Percentiles rank a stretch among this genome's conserved stretches.
These are phyloP conservation scores for Zygothrica quintamaculata DNA, from an alignment of 2,888 invertebrate genomes.

Conservation along the genomic window DNA sequence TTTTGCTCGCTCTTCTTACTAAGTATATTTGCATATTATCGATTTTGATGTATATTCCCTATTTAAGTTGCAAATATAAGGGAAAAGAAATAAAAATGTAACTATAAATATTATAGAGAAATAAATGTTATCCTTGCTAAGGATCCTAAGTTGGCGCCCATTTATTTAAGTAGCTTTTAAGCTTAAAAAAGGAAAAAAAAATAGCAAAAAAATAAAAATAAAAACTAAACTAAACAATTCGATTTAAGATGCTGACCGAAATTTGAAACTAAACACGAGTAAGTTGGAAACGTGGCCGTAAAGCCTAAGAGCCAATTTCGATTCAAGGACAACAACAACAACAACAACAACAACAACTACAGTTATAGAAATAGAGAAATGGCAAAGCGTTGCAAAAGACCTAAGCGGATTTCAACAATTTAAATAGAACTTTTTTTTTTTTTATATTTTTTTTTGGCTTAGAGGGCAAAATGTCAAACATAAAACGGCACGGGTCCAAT, in stretches of 20 bases:
- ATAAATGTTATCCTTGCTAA: background rate
- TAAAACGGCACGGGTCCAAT: constrained; percentile 63
- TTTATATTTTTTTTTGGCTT: constrained; percentile 19
- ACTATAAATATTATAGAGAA: constrained; percentile 7
- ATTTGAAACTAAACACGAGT: constrained; percentile 52
- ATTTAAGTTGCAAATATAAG: background rate
- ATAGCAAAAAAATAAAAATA: too few species aligned
- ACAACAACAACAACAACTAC: constrained; percentile 1
- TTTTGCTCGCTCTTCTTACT: constrained; percentile 17
- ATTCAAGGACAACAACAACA: constrained; percentile 15
- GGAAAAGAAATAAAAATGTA: constrained; percentile 1
- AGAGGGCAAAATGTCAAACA: constrained; percentile 74
- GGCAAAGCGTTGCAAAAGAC: constrained; percentile 26
- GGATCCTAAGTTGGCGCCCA: constrained; percentile 13
- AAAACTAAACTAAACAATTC: constrained; percentile 64
- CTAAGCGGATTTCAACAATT: constrained; percentile 74
- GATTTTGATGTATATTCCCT: constrained; percentile 53
- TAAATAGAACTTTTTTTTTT: constrained; percentile 60
- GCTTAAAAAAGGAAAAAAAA: constrained; percentile 48
- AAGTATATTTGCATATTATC: constrained; percentile 76
- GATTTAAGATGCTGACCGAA: constrained; percentile 55
- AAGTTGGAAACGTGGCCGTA: constrained; percentile 22
- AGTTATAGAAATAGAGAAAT: constrained; percentile 32
- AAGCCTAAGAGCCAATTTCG: constrained; percentile 27
- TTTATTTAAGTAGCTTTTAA: constrained; percentile 66